Evolutionary conservation across 1,140 invertebrate species (phyloP).

Genomic region (Eriocheir sinensis): DNA sequence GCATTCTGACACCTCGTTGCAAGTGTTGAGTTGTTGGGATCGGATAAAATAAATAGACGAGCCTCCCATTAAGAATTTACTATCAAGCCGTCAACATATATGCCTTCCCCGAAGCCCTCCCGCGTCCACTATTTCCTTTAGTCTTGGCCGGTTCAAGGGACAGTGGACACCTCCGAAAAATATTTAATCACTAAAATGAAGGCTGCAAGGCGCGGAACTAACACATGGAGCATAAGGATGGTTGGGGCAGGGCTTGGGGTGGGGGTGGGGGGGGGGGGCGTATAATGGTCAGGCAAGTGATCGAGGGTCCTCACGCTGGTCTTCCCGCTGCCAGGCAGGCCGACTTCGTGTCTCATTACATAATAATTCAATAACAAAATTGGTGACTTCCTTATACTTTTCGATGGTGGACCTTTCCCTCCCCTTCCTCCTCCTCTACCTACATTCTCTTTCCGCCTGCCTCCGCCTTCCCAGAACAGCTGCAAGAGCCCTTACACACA

Average conservation of each 20-base stretch:
- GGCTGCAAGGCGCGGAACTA: constrained; percentile 23
- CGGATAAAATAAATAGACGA: no score
- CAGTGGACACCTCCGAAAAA: background rate
- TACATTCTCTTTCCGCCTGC: background rate
- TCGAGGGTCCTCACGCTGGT: constrained; percentile 28
- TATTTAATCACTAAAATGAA: constrained; percentile 36
- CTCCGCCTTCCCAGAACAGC: background rate
- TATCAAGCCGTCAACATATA: background rate
- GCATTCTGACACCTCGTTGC: background rate
- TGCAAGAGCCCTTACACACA: background rate
- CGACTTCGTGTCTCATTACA: constrained; percentile 66
- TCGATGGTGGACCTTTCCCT: background rate
- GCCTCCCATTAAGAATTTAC: no score
- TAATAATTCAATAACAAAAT: constrained; percentile 67
- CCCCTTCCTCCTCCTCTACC: background rate
- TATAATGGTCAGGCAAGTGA: background rate
- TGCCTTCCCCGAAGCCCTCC: background rate
- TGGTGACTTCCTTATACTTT: constrained; percentile 60
- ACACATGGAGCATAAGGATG: background rate
- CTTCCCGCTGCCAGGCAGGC: constrained; percentile 29
- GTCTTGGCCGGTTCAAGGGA: background rate
- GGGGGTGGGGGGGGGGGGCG: background rate
- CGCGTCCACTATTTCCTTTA: background rate
- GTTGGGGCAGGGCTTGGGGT: background rate
- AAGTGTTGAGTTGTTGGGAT: background rate